phyloP scores from a whole-genome alignment of 2,888 invertebrate species.

The Latheticus oryzae region DNA sequence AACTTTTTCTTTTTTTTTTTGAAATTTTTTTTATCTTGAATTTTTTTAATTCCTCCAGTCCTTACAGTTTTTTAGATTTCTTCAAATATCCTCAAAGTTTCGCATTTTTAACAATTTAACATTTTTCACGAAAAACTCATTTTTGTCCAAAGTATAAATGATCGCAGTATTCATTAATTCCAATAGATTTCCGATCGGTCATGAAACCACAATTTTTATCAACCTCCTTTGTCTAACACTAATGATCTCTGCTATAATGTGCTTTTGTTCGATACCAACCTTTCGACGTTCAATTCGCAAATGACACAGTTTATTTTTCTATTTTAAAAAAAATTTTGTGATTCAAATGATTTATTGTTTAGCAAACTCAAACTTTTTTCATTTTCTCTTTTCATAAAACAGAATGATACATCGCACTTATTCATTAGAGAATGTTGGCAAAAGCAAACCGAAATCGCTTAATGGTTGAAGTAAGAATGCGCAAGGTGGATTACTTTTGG shows the following conservation, averaged over 20 bases:
- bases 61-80: no score
- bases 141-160: neutral
- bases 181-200: slow-evolving; percentile 1
- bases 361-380: slow-evolving; percentile 2
- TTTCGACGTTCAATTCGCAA: neutral
- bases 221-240: slow-evolving; percentile 8
- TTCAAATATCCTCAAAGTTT: no score
- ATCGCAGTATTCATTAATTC: neutral
- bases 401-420: slow-evolving; percentile 1
- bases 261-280: slow-evolving; percentile 6
- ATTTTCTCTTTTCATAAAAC: neutral
- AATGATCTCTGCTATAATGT: slow-evolving; percentile 13
- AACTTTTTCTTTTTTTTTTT: no score
- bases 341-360: slow-evolving; percentile 21
- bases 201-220: slow-evolving; percentile 3
- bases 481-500: slow-evolving; percentile 29
- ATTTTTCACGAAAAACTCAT: no score
- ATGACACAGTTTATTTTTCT: slow-evolving; percentile 6
- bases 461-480: slow-evolving; percentile 24
- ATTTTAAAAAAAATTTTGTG: slow-evolving; percentile 13
- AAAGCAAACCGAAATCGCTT: slow-evolving; percentile 21
- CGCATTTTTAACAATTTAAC: no score
- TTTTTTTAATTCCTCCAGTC: no score
- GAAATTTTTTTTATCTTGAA: no score
- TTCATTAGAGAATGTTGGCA: slow-evolving; percentile 11